phyloP scores from a whole-genome alignment of 2,113 vertebrate genomes.

The Engystomops pustulosus region DNA sequence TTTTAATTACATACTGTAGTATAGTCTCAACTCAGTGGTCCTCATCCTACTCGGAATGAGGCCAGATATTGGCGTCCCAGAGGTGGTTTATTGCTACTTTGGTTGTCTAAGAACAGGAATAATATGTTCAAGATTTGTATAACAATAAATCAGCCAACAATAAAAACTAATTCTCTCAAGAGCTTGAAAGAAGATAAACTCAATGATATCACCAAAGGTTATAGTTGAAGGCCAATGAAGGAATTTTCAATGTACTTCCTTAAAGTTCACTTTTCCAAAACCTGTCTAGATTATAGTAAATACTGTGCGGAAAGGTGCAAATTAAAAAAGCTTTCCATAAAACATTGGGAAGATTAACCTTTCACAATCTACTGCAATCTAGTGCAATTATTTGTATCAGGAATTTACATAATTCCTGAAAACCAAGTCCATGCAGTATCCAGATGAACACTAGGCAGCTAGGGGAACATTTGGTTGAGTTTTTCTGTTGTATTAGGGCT shows the following conservation, averaged over 20 bases:
- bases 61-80: neutral
- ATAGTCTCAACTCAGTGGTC: neutral
- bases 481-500: neutral
- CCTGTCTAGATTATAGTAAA: neutral
- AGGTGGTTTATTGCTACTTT: neutral
- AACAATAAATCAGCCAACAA: neutral
- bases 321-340: neutral
- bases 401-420: neutral
- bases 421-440: neutral
- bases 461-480: neutral
- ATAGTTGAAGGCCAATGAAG: neutral
- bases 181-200: neutral
- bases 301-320: neutral
- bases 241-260: neutral
- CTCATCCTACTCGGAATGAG: neutral
- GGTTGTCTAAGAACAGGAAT: neutral
- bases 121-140: neutral
- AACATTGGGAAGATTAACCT: neutral
- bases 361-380: neutral
- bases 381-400: neutral
- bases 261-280: neutral
- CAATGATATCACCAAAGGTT: neutral
- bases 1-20: neutral
- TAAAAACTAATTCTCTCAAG: neutral
- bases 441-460: too few species aligned